Evolutionary conservation across 2,888 invertebrate genomes (phyloP).

Genomic region (Panzeria rudis): DNA sequence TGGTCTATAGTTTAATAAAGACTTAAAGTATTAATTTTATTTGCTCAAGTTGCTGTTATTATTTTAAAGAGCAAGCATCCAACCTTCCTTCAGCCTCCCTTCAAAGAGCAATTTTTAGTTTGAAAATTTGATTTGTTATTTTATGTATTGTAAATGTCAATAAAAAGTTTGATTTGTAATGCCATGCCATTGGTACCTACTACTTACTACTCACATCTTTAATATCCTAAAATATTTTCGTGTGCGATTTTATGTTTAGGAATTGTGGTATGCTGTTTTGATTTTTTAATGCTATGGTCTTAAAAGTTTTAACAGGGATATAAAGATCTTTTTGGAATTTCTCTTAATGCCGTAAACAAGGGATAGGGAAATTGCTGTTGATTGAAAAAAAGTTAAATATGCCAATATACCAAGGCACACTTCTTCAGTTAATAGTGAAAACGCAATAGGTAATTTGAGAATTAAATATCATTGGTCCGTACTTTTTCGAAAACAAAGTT

Average conservation of each 20-base stretch:
- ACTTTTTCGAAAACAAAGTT: no score
- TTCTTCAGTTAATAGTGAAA: no score
- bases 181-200: background rate
- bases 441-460: no score
- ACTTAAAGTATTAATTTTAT: constrained; percentile 61
- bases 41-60: constrained; percentile 52
- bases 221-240: background rate
- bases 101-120: background rate
- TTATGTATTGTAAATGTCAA: background rate
- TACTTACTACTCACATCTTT: background rate
- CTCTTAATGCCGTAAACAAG: background rate
- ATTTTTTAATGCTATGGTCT: background rate
- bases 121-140: background rate
- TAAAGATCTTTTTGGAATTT: background rate
- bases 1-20: constrained; percentile 46
- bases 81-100: no score
- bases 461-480: no score
- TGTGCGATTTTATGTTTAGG: background rate
- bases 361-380: no score
- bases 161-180: background rate
- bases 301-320: background rate
- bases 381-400: no score
- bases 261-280: background rate
- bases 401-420: no score
- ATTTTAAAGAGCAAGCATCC: background rate